Percentiles rank a stretch among this genome's conserved stretches.
Conservation (phyloP, 2,888 invertebrate species). For the Eilema caniola region DNA sequence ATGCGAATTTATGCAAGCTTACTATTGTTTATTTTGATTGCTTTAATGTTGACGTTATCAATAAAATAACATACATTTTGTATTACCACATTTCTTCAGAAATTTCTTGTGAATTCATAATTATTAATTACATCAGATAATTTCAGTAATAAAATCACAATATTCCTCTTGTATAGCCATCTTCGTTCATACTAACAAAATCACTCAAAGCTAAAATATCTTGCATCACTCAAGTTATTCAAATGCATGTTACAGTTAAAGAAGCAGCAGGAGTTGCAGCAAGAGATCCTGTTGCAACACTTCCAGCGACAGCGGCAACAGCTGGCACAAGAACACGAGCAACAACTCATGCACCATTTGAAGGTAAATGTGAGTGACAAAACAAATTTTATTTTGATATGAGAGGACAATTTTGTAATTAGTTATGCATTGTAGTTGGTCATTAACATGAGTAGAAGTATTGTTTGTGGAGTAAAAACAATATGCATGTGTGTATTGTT, state of each 20-base stretch:
- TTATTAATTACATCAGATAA: neutral
- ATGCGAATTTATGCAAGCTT: no score
- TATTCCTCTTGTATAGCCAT: neutral
- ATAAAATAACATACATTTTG: neutral
- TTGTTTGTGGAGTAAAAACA: neutral
- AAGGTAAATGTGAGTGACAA: constrained; percentile 86
- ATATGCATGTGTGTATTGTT: neutral
- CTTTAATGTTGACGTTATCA: constrained; percentile 18
- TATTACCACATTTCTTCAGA: neutral
- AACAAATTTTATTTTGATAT: constrained; percentile 26
- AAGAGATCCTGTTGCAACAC: constrained; percentile 95
- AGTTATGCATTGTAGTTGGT: constrained; percentile 1
- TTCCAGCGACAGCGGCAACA: constrained; percentile 97
- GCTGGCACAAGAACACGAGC: constrained; percentile 95
- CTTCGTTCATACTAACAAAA: constrained; percentile 6
- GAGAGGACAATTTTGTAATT: constrained; percentile 41
- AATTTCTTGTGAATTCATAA: neutral
- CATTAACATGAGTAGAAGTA: neutral
- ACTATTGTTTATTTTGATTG: no score
- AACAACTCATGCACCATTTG: constrained; percentile 95
- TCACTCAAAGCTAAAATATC: neutral
- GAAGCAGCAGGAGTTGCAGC: constrained; percentile 97
- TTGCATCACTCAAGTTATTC: constrained; percentile 21
- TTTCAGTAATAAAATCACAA: neutral
- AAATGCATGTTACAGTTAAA: constrained; percentile 90